Conservation (phyloP, 2,888 invertebrate genomes). For the Agrotis puta region DNA sequence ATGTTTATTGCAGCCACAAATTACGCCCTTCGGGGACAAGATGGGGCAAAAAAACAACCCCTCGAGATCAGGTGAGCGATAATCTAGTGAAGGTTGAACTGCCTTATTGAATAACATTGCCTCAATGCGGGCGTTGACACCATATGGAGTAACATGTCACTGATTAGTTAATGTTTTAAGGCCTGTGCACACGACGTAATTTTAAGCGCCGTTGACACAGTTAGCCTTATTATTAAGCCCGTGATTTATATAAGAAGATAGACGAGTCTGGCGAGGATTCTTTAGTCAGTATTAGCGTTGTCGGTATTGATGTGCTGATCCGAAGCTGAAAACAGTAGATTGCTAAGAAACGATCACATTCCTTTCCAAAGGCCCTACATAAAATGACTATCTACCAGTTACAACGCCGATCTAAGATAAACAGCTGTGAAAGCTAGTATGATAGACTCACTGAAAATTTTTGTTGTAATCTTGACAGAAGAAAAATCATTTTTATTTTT, state of each 20-base stretch:
- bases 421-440: too few species aligned
- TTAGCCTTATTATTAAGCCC: not conserved
- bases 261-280: too few species aligned
- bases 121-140: constrained; percentile 62
- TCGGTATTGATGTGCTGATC: too few species aligned
- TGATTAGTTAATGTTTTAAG: constrained; percentile 14
- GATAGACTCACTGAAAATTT: not conserved
- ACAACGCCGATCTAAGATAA: too few species aligned
- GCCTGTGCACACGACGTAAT: not conserved
- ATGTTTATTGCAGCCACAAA: constrained; percentile 66
- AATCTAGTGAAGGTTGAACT: constrained; percentile 66
- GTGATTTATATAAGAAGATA: not conserved
- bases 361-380: too few species aligned
- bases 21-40: constrained; percentile 62
- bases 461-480: not conserved
- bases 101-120: constrained; percentile 65
- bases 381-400: too few species aligned
- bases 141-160: constrained; percentile 13
- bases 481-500: too few species aligned
- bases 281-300: too few species aligned
- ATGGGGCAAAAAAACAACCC: constrained; percentile 66
- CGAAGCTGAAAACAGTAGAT: too few species aligned
- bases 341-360: too few species aligned
- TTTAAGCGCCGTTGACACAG: not conserved
- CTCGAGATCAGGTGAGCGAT: constrained; percentile 72